These are phyloP conservation scores for Atta cephalotes DNA, from an alignment of 1,140 invertebrate species.

Conservation along the genomic window DNA sequence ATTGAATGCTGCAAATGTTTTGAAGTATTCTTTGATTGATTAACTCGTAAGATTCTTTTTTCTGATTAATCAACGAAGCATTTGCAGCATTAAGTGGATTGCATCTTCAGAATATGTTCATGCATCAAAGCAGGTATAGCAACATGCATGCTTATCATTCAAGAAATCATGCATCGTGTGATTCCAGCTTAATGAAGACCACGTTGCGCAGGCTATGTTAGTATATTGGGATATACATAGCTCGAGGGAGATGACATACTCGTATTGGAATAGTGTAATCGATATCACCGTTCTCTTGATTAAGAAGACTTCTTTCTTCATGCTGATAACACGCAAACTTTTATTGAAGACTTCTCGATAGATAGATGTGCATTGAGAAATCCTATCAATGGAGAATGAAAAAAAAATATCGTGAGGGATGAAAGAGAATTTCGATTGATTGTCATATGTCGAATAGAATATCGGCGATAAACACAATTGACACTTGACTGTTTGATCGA, in stretches of 20 bases:
- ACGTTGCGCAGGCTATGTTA: conserved; percentile 58
- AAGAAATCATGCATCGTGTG: too few relatives aligned
- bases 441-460: conserved; percentile 36
- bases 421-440: conserved; percentile 14
- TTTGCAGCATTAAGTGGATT: too few relatives aligned
- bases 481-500: conserved; percentile 25
- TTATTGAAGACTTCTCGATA: conserved; percentile 44
- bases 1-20: too few relatives aligned
- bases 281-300: conserved; percentile 62
- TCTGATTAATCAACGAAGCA: too few relatives aligned
- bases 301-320: conserved; percentile 40
- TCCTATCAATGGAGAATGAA: neutral
- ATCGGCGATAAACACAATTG: conserved; percentile 19
- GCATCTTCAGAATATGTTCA: too few relatives aligned
- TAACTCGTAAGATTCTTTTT: too few relatives aligned
- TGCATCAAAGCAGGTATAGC: too few relatives aligned
- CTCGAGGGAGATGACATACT: neutral
- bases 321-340: conserved; percentile 58
- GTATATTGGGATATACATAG: conserved; percentile 38
- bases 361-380: conserved; percentile 21
- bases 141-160: too few relatives aligned
- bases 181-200: conserved; percentile 60
- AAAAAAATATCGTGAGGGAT: neutral
- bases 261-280: conserved; percentile 42
- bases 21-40: too few relatives aligned